A percentile compares a stretch with the other conserved stretches of the same genome.
Evolutionary conservation across 2,888 invertebrate genomes (phyloP).

Genomic region (Drosophila ezoana): DNA sequence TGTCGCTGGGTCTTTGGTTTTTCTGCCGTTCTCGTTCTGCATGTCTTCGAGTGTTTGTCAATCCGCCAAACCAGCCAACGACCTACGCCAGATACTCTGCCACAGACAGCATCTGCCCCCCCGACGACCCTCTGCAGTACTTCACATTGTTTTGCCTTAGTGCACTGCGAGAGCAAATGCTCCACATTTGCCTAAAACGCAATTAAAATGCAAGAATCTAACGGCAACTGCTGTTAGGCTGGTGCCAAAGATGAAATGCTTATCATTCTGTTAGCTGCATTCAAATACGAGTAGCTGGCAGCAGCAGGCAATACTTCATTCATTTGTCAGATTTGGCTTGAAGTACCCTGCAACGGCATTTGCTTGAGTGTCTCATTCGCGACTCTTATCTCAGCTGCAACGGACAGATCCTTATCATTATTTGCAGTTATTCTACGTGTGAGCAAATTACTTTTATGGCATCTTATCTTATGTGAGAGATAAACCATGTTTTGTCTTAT

Average conservation of each 20-base stretch:
- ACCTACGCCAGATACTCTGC: slow-evolving; percentile 52
- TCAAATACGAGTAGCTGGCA: slow-evolving; percentile 1
- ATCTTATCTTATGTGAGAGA: no score
- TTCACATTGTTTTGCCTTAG: slow-evolving; percentile 51
- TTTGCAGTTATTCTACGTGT: neutral
- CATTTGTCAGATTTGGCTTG: slow-evolving; percentile 1
- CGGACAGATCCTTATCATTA: slow-evolving; percentile 1
- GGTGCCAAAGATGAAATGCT: slow-evolving; percentile 42
- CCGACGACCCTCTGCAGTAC: slow-evolving; percentile 3
- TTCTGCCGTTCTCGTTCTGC: slow-evolving; percentile 53
- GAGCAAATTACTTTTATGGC: neutral
- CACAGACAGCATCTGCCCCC: neutral
- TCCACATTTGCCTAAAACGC: slow-evolving; percentile 68
- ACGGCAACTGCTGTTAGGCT: slow-evolving; percentile 46
- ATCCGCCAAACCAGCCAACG: slow-evolving; percentile 54
- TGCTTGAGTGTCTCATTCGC: neutral
- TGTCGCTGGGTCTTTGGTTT: slow-evolving; percentile 47
- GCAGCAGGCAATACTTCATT: slow-evolving; percentile 3
- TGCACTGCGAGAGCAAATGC: slow-evolving; percentile 53
- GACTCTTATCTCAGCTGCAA: neutral
- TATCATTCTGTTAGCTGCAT: slow-evolving; percentile 27
- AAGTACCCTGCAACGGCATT: neutral
- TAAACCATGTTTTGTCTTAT: neutral
- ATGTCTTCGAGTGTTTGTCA: slow-evolving; percentile 63
- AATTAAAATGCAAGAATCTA: slow-evolving; percentile 65